phyloP scores from a whole-genome alignment of 2,888 invertebrate genomes.

The Cephonodes hylas region DNA sequence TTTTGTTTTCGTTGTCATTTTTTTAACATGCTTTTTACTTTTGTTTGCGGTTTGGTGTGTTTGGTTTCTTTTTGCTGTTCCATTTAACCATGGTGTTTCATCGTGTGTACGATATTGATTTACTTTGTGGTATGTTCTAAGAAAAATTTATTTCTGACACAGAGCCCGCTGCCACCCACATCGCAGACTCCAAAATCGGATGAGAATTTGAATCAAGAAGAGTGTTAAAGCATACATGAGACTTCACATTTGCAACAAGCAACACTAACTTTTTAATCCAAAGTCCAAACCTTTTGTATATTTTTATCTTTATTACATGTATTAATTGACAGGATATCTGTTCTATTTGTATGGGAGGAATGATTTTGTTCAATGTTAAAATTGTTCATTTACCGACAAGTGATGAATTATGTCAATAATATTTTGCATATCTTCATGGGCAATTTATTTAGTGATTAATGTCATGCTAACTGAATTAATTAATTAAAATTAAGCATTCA shows the following conservation, averaged over 20 bases:
- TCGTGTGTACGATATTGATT: constrained; percentile 26
- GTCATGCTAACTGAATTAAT: not conserved
- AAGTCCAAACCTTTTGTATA: constrained; percentile 62
- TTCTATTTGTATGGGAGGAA: constrained; percentile 39
- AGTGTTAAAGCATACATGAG: constrained; percentile 63
- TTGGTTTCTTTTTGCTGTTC: constrained; percentile 34
- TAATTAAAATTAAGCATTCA: not conserved
- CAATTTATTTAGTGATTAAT: not conserved
- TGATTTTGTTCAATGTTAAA: constrained; percentile 9
- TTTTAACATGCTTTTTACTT: constrained; percentile 29
- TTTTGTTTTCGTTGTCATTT: constrained; percentile 23
- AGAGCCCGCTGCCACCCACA: constrained; percentile 86
- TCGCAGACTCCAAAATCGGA: constrained; percentile 84
- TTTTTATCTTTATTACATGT: constrained; percentile 51
- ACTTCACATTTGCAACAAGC: constrained; percentile 35
- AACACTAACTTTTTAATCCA: constrained; percentile 48
- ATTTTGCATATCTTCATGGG: constrained; percentile 20
- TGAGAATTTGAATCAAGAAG: constrained; percentile 87
- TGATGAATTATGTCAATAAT: constrained; percentile 20
- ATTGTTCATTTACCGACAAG: not conserved
- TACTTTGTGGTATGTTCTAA: not conserved
- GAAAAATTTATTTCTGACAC: constrained; percentile 54
- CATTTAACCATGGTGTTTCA: constrained; percentile 30
- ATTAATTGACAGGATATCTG: constrained; percentile 37
- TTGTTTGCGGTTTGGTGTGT: constrained; percentile 31